These are phyloP conservation scores for Kradibia gibbosae DNA, from an alignment of 1,140 invertebrate species.

Conservation along the genomic window DNA sequence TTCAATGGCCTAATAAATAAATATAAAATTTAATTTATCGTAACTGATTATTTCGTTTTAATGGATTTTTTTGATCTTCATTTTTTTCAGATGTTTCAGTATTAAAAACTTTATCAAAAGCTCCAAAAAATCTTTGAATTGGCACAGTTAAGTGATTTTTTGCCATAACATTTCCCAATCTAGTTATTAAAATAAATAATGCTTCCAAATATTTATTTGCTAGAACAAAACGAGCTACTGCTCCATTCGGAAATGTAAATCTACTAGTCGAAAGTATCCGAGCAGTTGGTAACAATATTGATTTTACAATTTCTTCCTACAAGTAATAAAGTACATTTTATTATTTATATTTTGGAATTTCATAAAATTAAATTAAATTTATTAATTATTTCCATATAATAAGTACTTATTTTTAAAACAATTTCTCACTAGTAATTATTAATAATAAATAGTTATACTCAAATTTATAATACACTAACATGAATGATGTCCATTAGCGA, in stretches of 20 bases:
- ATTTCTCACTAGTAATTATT: neutral
- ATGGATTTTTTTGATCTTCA: constrained; percentile 38
- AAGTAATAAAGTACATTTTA: constrained; percentile 32
- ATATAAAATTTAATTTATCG: constrained; percentile 14
- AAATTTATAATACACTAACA: constrained; percentile 67
- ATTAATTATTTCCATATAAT: neutral
- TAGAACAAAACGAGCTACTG: constrained; percentile 80
- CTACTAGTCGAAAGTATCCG: constrained; percentile 82
- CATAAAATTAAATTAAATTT: neutral
- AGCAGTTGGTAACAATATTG: constrained; percentile 85
- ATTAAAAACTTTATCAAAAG: constrained; percentile 86
- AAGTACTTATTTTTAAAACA: neutral
- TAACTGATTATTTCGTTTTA: constrained; percentile 32
- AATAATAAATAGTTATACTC: neutral
- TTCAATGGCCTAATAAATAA: neutral
- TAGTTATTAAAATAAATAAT: constrained; percentile 83
- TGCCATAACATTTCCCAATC: constrained; percentile 89
- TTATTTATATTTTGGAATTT: neutral
- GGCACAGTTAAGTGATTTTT: constrained; percentile 83
- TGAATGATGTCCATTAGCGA: constrained; percentile 90
- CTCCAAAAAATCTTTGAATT: constrained; percentile 82
- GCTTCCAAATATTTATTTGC: constrained; percentile 87
- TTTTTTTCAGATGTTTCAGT: constrained; percentile 55
- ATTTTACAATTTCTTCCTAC: constrained; percentile 82
- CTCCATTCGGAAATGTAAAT: constrained; percentile 85